These are phyloP conservation scores for Euschistus heros DNA, from an alignment of 1,140 invertebrate genomes.

Conservation along the genomic window DNA sequence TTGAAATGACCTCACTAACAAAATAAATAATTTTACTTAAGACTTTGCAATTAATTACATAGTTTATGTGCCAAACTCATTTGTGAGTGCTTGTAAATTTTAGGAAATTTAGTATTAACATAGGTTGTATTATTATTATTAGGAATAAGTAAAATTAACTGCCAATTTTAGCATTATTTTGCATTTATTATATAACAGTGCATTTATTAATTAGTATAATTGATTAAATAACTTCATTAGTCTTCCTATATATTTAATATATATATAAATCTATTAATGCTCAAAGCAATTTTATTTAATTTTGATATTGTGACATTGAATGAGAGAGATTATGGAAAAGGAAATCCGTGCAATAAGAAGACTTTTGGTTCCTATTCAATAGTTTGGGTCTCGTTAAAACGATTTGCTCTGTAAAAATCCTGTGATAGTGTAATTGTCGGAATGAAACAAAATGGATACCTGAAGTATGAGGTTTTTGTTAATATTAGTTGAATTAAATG, in stretches of 20 bases:
- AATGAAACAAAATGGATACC: background rate
- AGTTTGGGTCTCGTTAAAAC: background rate
- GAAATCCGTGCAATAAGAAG: slow-evolving; percentile 6
- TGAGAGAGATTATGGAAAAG: background rate
- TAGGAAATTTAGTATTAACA: slow-evolving; percentile 10
- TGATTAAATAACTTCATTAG: background rate
- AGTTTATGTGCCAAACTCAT: slow-evolving; percentile 18
- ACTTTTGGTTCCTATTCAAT: background rate
- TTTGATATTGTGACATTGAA: background rate
- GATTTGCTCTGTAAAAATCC: background rate
- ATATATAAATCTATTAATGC: background rate
- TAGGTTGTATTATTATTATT: slow-evolving; percentile 4
- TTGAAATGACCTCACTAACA: slow-evolving; percentile 10
- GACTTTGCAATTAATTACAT: slow-evolving; percentile 11
- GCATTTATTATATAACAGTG: background rate
- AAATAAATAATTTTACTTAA: slow-evolving; percentile 9
- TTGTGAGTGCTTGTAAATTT: slow-evolving; percentile 13
- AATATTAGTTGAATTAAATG: background rate
- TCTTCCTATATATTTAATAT: background rate
- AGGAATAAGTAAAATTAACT: slow-evolving; percentile 12
- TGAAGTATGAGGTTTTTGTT: slow-evolving; percentile 6
- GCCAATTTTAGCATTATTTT: slow-evolving; percentile 1
- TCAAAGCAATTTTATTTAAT: slow-evolving; percentile 2
- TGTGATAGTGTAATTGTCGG: slow-evolving; percentile 9
- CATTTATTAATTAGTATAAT: background rate